Evolutionary conservation across 1,140 invertebrate species (phyloP), one percentile per base, ranked within the genome.

Genomic region (Neuroterus valhalla): DNA sequence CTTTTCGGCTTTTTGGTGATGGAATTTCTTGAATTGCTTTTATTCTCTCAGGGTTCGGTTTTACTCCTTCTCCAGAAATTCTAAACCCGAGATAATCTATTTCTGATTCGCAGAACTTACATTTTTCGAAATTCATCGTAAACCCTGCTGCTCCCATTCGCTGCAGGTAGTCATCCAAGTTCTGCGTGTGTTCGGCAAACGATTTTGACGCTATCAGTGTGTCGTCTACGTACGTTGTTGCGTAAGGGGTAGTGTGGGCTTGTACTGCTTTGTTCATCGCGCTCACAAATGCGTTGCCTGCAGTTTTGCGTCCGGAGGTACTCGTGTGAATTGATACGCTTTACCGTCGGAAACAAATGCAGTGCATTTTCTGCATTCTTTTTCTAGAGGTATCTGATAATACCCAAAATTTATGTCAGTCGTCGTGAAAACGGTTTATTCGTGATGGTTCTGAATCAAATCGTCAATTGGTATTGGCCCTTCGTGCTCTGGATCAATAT

Each of bases 281-380:
- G 2, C 66, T 42, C 67, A 81, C 81, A 74, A 86, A 87, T 66
- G 75, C 78, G 3, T 78, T 79, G 0, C 85, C 85, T 3, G 85
- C 81, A 0, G 80, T 86, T 62, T 82, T 85, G 12, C 86, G 42
- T 0, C 85, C 86, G 52, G 86, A 86, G 85, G 82, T 12, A 88
- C 66, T 6, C 67, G 66, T 14, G 81, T 71, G 74, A 82, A 87
- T 12, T 69, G 45, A 31, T 45, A 69, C 3, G 19, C 12, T 46
- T 19, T 2, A 6, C 45, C 68, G 1, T 78, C 71, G 70, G 84
- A 84, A 11, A 72, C 71, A 67, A 86, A 87, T 0, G 81, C 85
- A 2, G 85, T 86, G 67, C 82, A 86, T 46, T 84, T 79, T 42
- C 62, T 72, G 31, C 81, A 83, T 0, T 78, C 72, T 55, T 71